Evolutionary conservation across 2,113 vertebrate genomes (phyloP), one percentile per base, ranked within the genome.

Genomic region (Sorex fumeus): DNA sequence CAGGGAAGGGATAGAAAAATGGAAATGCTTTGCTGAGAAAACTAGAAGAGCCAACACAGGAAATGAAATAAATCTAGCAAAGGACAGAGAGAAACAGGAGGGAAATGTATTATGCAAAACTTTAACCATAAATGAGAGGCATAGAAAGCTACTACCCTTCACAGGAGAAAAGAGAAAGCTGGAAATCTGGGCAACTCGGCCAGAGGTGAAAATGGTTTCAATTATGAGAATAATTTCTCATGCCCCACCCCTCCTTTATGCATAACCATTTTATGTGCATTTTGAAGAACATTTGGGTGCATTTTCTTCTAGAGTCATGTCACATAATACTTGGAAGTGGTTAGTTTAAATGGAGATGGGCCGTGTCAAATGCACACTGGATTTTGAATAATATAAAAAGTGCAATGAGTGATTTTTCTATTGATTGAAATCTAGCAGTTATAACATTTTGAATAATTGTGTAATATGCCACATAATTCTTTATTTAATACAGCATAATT

Each of bases 11-110:
- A 57, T 89, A 72, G 87, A 78, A 91, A 76, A 91, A 40, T 50
- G 16, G 82, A 77, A 93, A 92, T 77, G 47, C 89, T 81, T 91
- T 77, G 21, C 40, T 64, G n/a, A 95, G 79, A 87, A 88, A 93
- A 78, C 25, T 62, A 91, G 50, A 88, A 83, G 88, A 87, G 40
- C 34, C 32, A 36, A 84, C 84, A 64, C 69, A 94, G 64, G 62
- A 85, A 88, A 91, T 87, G 57, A 95, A 88, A 91, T 40, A 4
- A 53, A 82, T 40, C 27, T 62, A 79, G 60, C 28, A 76, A 84
- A 91, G 57, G 36, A 69, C 15, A 71, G 19, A 78, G 69, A 82
- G 45, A 84, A 86, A 53, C 5, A 67, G 60, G 60, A 60, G 60
- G 71, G 77, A 47, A 70, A 74, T 11, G 15, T 53, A 67, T 88